Base-by-base conservation (phyloP, 2,888 invertebrate genomes). In the Diogma glabrata region DNA sequence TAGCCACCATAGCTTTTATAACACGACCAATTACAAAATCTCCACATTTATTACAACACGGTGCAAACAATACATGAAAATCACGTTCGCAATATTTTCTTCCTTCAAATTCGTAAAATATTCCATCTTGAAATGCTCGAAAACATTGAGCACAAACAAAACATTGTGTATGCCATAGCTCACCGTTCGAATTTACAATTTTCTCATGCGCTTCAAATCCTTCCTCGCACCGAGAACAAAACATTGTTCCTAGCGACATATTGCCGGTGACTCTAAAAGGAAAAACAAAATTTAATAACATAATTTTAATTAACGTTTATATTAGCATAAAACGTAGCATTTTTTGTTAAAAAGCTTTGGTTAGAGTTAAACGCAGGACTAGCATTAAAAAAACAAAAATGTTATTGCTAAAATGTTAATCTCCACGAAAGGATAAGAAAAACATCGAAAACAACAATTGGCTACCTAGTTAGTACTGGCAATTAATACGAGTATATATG, bases 91-190 rank as follows among this genome's bases (percentile, higher is more conserved):
- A 99, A 69, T 99, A 99, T 71, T 97, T 99, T 57, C 99, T 79
- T 1, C 95, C 96, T 70, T 99, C 99, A 69, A 96, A 99, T 74
- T 99, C 97, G 69, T 95, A 99, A 69, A 96, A 99, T 47, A 94
- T 83, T 50, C 96, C 96, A 65, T 97, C 96, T 54, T 91, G 92
- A 66, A 99, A 99, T 45, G 93, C 87, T 54, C 95, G 87, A 72
- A 99, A 99, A 67, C 99, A 99, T 73, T 99, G 99, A 2, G 96
- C 96, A 72, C 97, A 99, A 94, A 99, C 99, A 78, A 99, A 99
- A 70, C 99, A 99, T 63, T 93, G 89, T 5, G 92, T 90, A 74
- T 99, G 99, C 95, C 95, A 99, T 38, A 97, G 78, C 72, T 97
- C 95, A 52, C 97, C 97, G 64, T 91, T 92, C 0, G 96, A 94